A percentile compares a stretch with the other conserved stretches of the same genome.
These are phyloP conservation scores for Pinna nobilis DNA, from an alignment of 1,140 invertebrate genomes.

Conservation along the genomic window DNA sequence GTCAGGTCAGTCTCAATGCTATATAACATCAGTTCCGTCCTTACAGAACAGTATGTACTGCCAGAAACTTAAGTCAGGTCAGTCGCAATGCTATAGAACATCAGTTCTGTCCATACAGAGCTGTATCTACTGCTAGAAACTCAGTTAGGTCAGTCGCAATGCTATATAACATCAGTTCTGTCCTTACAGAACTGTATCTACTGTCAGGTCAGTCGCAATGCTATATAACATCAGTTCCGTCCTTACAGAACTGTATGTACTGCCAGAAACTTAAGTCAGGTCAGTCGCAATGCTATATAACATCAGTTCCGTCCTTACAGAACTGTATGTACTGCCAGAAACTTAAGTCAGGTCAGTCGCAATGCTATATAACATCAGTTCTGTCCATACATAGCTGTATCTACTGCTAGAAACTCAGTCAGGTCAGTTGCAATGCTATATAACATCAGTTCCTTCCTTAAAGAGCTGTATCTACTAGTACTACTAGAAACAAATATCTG, in stretches of 20 bases:
- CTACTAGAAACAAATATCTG: not conserved
- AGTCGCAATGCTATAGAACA: not conserved
- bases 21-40: not conserved
- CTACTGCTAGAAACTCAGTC: slow-evolving; percentile 67
- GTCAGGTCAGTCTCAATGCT: too few relatives aligned
- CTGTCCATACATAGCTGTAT: slow-evolving; percentile 39
- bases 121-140: slow-evolving; percentile 62
- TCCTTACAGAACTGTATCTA: slow-evolving; percentile 78
- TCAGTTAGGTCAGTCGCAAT: slow-evolving; percentile 76
- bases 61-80: not conserved
- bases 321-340: not conserved
- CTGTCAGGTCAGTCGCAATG: slow-evolving; percentile 75
- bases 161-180: slow-evolving; percentile 78
- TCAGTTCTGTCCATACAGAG: not conserved
- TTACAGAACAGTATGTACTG: not conserved
- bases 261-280: slow-evolving; percentile 11
- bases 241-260: slow-evolving; percentile 77
- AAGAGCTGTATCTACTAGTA: slow-evolving; percentile 74
- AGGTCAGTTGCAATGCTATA: slow-evolving; percentile 77
- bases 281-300: not conserved
- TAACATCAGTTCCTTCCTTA: slow-evolving; percentile 79
- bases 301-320: not conserved
- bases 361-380: not conserved
- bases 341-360: not conserved
- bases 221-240: slow-evolving; percentile 67